phyloP scores from a whole-genome alignment of 2,797 vertebrate species.

The Spondyliosoma cantharus region DNA sequence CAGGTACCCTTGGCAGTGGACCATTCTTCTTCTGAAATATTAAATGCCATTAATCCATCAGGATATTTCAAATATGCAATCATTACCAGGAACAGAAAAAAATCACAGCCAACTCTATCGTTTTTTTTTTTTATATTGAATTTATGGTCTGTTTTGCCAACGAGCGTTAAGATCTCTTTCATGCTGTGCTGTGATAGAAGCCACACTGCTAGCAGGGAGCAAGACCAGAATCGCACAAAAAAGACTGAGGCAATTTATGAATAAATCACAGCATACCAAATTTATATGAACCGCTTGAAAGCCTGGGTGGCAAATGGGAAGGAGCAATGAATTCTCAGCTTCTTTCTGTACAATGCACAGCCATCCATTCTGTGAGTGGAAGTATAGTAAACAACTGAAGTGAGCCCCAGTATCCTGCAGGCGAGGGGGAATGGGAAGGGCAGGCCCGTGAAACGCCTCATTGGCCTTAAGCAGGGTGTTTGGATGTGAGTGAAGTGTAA shows the following conservation, averaged over 20 bases:
- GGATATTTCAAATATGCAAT: constrained; percentile 38
- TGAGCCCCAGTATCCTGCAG: constrained; percentile 11
- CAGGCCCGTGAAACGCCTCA: constrained; percentile 43
- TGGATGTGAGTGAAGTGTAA: constrained; percentile 20
- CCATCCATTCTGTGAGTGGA: neutral
- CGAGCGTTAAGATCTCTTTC: constrained; percentile 22
- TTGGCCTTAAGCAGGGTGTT: constrained; percentile 23
- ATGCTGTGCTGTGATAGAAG: constrained; percentile 26
- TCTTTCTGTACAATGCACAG: neutral
- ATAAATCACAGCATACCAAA: constrained; percentile 25
- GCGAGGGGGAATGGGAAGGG: constrained; percentile 37
- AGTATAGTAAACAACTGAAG: constrained; percentile 8
- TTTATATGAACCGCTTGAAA: neutral
- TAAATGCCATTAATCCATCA: constrained; percentile 71
- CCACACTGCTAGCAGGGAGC: constrained; percentile 15
- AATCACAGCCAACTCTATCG: constrained; percentile 49
- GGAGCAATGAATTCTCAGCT: neutral
- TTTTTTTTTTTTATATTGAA: constrained; percentile 16
- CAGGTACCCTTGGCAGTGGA: constrained; percentile 66
- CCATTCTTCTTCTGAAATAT: constrained; percentile 72
- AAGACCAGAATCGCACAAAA: constrained; percentile 42
- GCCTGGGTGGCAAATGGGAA: constrained; percentile 44
- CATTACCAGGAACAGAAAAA: constrained; percentile 54
- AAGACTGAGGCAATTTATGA: constrained; percentile 17
- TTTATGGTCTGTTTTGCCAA: constrained; percentile 39